phyloP scores from a whole-genome alignment of 2,888 invertebrate species.

The Dryococelus australis region DNA sequence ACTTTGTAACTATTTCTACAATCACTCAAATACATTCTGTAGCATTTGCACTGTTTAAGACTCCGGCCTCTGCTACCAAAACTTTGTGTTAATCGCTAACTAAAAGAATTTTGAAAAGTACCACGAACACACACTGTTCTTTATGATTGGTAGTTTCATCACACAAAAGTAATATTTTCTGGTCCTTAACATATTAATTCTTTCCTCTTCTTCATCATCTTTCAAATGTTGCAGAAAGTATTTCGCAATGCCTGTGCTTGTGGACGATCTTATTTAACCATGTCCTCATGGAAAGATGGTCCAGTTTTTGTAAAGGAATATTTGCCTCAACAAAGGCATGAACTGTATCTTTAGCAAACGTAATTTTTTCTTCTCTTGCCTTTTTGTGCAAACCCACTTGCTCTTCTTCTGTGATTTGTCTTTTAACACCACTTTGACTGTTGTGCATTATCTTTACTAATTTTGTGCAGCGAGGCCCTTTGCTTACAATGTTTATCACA shows the following conservation, averaged over 20 bases:
- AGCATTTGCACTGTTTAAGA: not conserved
- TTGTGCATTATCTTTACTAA: no score
- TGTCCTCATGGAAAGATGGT: no score
- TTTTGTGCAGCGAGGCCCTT: no score
- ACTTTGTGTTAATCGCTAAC: not conserved
- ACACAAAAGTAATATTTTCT: not conserved
- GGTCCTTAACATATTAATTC: not conserved
- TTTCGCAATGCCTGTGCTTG: not conserved
- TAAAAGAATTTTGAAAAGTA: not conserved
- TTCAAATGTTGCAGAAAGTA: not conserved
- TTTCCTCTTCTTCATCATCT: not conserved
- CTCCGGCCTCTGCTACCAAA: not conserved
- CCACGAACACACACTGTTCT: not conserved
- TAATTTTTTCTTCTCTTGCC: no score
- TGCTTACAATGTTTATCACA: no score
- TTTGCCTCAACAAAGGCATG: no score
- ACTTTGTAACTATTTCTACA: not conserved
- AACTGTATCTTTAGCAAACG: no score
- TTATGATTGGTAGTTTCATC: not conserved
- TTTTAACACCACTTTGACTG: no score
- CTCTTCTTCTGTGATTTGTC: no score
- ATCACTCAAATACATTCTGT: not conserved
- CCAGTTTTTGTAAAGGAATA: no score
- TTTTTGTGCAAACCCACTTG: no score
- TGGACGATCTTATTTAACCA: not conserved